These are phyloP conservation scores for Caenorhabditis sp. DNA, from an alignment of 2,888 invertebrate genomes.

Conservation along the genomic window DNA sequence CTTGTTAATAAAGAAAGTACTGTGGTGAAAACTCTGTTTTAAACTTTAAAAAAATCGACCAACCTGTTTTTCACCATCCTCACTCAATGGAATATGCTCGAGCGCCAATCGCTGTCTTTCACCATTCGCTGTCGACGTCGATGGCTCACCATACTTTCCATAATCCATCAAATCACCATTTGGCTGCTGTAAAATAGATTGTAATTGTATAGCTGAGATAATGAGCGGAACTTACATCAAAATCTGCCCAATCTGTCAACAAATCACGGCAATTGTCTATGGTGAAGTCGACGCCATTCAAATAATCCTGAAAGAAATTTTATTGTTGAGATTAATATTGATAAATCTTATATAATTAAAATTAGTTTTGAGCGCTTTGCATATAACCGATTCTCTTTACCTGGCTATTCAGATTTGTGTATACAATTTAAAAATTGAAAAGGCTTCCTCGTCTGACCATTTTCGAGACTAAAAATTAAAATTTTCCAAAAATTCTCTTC, in stretches of 20 bases:
- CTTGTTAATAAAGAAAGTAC: neutral
- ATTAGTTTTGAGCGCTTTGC: neutral
- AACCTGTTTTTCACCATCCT: neutral
- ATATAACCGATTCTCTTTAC: no score
- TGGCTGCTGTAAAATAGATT: neutral
- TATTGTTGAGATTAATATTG: neutral
- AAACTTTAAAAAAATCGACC: neutral
- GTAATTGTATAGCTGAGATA: neutral
- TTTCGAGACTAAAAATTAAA: neutral
- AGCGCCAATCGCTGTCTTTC: conserved; percentile 4
- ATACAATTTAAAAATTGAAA: no score
- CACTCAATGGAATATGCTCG: neutral
- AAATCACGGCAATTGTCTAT: conserved; percentile 58
- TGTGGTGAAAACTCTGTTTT: no score
- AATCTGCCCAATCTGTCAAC: conserved; percentile 43
- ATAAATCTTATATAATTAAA: no score
- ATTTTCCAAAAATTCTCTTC: neutral
- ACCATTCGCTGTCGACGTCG: neutral
- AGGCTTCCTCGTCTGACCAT: no score
- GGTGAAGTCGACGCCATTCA: conserved; percentile 51
- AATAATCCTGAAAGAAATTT: conserved; percentile 49
- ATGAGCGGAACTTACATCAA: neutral
- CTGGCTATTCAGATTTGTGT: no score
- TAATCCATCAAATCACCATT: neutral
- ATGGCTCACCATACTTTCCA: neutral